A percentile compares a stretch with the other conserved stretches of the same genome.
phyloP scores from a whole-genome alignment of 1,140 invertebrate species.

The Drosophila mauritiana region DNA sequence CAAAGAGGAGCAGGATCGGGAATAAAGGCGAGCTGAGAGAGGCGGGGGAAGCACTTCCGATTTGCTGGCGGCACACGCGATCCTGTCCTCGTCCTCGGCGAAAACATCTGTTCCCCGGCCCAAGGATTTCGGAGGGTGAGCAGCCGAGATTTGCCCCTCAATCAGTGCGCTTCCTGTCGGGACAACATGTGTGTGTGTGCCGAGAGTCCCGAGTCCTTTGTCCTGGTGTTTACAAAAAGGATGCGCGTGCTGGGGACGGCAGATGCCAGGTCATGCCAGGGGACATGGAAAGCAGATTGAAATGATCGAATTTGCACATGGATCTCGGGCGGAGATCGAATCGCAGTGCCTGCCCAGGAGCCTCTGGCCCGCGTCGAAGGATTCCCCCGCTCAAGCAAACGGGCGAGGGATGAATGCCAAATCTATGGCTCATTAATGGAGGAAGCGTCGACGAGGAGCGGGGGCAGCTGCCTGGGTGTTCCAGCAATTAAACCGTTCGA shows the following conservation, averaged over 20 bases:
- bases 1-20: slow-evolving; percentile 18
- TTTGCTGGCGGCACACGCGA: slow-evolving; percentile 64
- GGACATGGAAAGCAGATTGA: slow-evolving; percentile 46
- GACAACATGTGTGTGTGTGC: slow-evolving; percentile 54
- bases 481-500: slow-evolving; percentile 55
- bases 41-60: slow-evolving; percentile 58
- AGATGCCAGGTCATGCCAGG: slow-evolving; percentile 44
- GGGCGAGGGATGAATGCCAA: slow-evolving; percentile 38
- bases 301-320: slow-evolving; percentile 70
- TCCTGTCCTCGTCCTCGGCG: slow-evolving; percentile 18
- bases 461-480: slow-evolving; percentile 56
- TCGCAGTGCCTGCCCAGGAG: slow-evolving; percentile 9
- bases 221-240: slow-evolving; percentile 59
- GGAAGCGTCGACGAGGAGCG: not conserved
- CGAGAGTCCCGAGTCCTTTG: slow-evolving; percentile 20
- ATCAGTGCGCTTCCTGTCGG: slow-evolving; percentile 78
- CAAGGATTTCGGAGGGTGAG: slow-evolving; percentile 18
- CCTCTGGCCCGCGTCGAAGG: slow-evolving; percentile 48
- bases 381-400: slow-evolving; percentile 12
- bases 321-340: slow-evolving; percentile 34
- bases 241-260: slow-evolving; percentile 64
- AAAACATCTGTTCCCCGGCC: slow-evolving; percentile 76
- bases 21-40: not conserved
- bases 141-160: slow-evolving; percentile 67
- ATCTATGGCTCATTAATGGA: slow-evolving; percentile 43